phyloP scores from a whole-genome alignment of 2,797 vertebrate genomes.

The Perodicticus potto region DNA sequence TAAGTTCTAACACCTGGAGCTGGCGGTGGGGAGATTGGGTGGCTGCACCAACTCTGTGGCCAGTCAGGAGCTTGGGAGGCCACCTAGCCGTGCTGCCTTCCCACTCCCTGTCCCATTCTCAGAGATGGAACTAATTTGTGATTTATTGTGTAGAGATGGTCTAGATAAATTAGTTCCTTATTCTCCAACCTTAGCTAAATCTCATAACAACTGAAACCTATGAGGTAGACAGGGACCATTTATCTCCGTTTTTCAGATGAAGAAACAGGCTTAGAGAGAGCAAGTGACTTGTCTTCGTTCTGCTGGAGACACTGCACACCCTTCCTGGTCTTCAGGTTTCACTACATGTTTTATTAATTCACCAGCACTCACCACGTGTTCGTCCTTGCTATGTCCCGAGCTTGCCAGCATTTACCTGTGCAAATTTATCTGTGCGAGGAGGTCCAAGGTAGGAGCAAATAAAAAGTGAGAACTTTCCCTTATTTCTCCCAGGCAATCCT shows the following conservation, averaged over 20 bases:
- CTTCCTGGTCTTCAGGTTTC: background rate
- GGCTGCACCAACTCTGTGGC: background rate
- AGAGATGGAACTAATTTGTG: background rate
- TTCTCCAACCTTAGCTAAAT: constrained; percentile 8
- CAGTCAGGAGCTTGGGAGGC: background rate
- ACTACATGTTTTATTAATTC: background rate
- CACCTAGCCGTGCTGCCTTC: background rate
- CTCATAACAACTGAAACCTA: background rate
- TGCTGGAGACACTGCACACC: background rate
- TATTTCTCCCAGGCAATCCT: background rate
- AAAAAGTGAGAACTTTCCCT: background rate
- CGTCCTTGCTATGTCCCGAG: background rate
- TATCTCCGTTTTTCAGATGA: background rate
- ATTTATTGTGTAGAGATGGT: background rate
- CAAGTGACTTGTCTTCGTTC: background rate
- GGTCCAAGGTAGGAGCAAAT: background rate
- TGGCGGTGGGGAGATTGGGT: background rate
- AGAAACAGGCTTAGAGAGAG: background rate
- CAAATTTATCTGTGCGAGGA: background rate
- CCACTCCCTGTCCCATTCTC: background rate
- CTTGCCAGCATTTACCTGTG: background rate
- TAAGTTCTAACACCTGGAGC: background rate
- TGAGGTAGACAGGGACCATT: background rate
- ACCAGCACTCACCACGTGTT: accelerated
- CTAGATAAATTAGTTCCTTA: constrained; percentile 5